phyloP scores from a whole-genome alignment of 1,140 invertebrate species.

The Onthophagus taurus region DNA sequence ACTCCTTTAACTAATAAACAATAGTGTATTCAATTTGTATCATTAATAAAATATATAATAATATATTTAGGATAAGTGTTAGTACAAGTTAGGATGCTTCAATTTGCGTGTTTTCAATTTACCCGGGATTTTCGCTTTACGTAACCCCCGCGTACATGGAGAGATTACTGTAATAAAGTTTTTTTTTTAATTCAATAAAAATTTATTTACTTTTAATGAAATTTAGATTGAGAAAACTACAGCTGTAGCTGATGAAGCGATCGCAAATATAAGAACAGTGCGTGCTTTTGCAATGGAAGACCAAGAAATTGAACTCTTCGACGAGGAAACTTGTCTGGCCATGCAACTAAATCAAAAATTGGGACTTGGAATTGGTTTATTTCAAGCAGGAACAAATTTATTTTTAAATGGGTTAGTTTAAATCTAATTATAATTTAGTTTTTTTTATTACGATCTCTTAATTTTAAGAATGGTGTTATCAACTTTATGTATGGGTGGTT shows the following conservation, averaged over 20 bases:
- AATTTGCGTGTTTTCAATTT: background rate
- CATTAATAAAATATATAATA: no score
- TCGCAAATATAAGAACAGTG: conserved; percentile 85
- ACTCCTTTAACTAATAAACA: no score
- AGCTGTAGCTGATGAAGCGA: conserved; percentile 82
- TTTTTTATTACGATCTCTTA: conserved; percentile 9
- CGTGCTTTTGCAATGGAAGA: conserved; percentile 85
- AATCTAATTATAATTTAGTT: no score
- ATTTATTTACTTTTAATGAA: conserved; percentile 10
- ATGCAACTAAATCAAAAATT: conserved; percentile 64
- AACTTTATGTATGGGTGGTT: conserved; percentile 81
- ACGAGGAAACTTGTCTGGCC: conserved; percentile 61
- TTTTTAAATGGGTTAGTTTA: conserved; percentile 60
- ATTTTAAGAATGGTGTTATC: conserved; percentile 65
- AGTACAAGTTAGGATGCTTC: no score
- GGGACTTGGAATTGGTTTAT: conserved; percentile 84
- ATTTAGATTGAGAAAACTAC: conserved; percentile 70
- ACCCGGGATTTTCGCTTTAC: background rate
- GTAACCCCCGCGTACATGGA: background rate
- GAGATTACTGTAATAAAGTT: conserved; percentile 1
- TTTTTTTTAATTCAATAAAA: conserved; percentile 7
- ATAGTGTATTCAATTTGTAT: no score
- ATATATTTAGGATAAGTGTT: no score
- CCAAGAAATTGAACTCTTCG: conserved; percentile 67
- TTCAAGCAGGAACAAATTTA: conserved; percentile 73